Evolutionary conservation across 2,888 invertebrate genomes (phyloP).

Genomic region (Orthosia cruda): DNA sequence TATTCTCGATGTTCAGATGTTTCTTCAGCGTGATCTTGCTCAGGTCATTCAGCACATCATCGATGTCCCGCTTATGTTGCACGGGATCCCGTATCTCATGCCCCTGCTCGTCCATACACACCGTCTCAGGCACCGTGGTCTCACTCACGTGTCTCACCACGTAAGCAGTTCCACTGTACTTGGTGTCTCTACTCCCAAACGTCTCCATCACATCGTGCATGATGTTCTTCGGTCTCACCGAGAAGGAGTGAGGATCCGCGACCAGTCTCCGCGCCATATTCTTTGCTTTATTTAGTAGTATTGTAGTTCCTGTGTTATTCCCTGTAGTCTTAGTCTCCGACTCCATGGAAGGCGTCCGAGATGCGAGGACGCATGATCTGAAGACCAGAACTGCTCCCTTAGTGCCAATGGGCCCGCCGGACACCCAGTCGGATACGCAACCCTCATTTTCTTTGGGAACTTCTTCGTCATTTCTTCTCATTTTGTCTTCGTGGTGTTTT

Average conservation of each 20-base stretch:
- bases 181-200: conserved; percentile 84
- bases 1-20: conserved; percentile 87
- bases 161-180: conserved; percentile 81
- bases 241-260: conserved; percentile 86
- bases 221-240: conserved; percentile 86
- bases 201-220: conserved; percentile 91
- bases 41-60: conserved; percentile 88
- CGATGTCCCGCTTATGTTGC: conserved; percentile 79
- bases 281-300: conserved; percentile 88
- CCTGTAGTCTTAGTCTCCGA: conserved; percentile 86
- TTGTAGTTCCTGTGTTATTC: conserved; percentile 87
- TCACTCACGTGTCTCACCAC: conserved; percentile 87
- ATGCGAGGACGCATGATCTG: conserved; percentile 93
- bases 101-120: conserved; percentile 81
- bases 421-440: conserved; percentile 90
- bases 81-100: conserved; percentile 73
- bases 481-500: conserved; percentile 79
- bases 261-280: conserved; percentile 88
- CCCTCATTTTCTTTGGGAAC: conserved; percentile 79
- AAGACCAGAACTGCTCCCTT: conserved; percentile 93
- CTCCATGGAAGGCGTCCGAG: conserved; percentile 86
- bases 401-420: conserved; percentile 92
- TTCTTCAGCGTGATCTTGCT: conserved; percentile 89
- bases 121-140: conserved; percentile 79
- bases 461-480: conserved; percentile 87